These are phyloP conservation scores for Clavelina lepadiformis DNA, from an alignment of 23 tunicate genomes.

Conservation along the genomic window DNA sequence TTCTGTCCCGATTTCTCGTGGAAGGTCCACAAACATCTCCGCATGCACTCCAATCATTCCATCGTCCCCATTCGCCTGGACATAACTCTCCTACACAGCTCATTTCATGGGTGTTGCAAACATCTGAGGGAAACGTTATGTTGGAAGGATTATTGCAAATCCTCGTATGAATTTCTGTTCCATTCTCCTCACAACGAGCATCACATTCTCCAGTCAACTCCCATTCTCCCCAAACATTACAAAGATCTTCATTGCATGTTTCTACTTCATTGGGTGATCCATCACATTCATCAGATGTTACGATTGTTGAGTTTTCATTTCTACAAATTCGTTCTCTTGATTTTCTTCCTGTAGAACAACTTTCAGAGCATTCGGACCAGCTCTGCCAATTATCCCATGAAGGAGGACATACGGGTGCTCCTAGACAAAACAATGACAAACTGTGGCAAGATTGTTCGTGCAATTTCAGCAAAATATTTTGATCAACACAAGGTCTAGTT, in stretches of 20 bases:
- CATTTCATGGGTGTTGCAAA: background rate
- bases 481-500: constrained; percentile 5
- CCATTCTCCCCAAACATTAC: constrained; percentile 23
- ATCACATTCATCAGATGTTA: background rate
- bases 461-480: background rate
- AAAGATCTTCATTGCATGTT: constrained; percentile 8
- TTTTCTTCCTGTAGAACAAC: constrained; percentile 15
- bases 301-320: constrained; percentile 16
- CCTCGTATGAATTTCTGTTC: background rate
- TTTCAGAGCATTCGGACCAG: constrained; percentile 19
- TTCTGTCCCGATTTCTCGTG: background rate
- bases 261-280: background rate
- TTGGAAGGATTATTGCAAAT: constrained; percentile 5
- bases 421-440: background rate
- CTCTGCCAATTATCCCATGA: constrained; percentile 16
- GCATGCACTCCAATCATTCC: constrained; percentile 19
- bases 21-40: constrained; percentile 13
- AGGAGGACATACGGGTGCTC: constrained; percentile 27
- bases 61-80: constrained; percentile 15
- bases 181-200: constrained; percentile 13
- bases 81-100: constrained; percentile 11
- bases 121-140: background rate
- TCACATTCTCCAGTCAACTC: constrained; percentile 4
- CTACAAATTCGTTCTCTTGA: constrained; percentile 9
- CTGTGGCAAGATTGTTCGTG: constrained; percentile 3